phyloP scores from a whole-genome alignment of 2,113 vertebrate species.

The Trogon melanurus region DNA sequence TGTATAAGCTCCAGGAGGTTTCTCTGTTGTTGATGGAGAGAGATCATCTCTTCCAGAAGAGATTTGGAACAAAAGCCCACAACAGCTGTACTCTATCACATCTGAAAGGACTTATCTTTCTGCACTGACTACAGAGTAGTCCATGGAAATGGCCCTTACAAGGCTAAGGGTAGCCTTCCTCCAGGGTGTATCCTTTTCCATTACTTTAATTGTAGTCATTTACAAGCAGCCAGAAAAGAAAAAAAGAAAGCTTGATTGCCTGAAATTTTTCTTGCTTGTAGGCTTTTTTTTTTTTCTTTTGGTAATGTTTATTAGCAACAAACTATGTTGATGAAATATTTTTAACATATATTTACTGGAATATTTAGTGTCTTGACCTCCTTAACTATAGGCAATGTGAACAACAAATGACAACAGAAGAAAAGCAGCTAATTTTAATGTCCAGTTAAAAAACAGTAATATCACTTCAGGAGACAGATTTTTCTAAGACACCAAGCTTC shows the following conservation, averaged over 20 bases:
- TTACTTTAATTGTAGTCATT: background rate
- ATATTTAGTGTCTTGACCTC: background rate
- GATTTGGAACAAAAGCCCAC: conserved; percentile 18
- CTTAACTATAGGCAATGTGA: background rate
- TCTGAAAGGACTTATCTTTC: background rate
- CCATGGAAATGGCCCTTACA: background rate
- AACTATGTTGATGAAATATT: background rate
- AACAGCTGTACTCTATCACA: background rate
- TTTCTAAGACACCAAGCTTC: background rate
- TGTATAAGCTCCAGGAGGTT: background rate
- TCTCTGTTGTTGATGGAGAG: background rate
- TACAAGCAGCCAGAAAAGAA: background rate
- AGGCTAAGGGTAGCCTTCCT: background rate
- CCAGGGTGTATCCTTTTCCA: background rate
- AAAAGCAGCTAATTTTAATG: background rate
- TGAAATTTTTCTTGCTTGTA: background rate
- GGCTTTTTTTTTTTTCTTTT: background rate
- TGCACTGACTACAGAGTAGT: background rate
- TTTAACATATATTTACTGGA: background rate
- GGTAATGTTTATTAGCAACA: background rate
- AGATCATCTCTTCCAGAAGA: background rate
- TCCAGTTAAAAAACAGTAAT: background rate
- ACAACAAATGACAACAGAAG: background rate
- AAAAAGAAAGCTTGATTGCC: background rate
- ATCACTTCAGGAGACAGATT: background rate